These are phyloP conservation scores for Brachionus koreanus DNA, from an alignment of 1,140 invertebrate species.

Conservation along the genomic window DNA sequence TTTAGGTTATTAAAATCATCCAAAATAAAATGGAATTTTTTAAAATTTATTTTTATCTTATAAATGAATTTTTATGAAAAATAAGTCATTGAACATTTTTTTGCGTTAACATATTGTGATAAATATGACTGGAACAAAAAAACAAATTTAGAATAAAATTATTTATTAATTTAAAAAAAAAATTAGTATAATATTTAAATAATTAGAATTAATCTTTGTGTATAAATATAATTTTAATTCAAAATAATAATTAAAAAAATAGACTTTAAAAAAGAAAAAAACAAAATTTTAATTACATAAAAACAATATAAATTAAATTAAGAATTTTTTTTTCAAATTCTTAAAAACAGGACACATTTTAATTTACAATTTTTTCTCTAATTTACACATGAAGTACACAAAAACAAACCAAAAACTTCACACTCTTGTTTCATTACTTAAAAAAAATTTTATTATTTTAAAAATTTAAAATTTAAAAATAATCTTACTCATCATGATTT, in stretches of 20 bases:
- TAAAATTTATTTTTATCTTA: too few relatives aligned
- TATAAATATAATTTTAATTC: background rate
- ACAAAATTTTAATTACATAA: constrained; percentile 3
- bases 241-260: constrained; percentile 18
- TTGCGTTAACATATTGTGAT: too few relatives aligned
- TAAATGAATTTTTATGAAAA: too few relatives aligned
- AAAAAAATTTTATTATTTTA: constrained; percentile 37
- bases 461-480: background rate
- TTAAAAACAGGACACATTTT: background rate
- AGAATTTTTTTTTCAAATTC: background rate
- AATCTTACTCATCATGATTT: constrained; percentile 34
- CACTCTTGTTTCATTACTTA: constrained; percentile 36
- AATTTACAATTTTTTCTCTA: constrained; percentile 21
- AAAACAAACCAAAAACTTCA: constrained; percentile 36
- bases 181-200: background rate
- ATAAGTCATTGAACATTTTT: too few relatives aligned
- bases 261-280: background rate
- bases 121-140: background rate
- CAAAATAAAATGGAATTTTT: too few relatives aligned
- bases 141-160: background rate
- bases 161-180: background rate
- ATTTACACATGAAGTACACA: background rate
- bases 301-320: constrained; percentile 31
- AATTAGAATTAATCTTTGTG: background rate
- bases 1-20: too few relatives aligned